Percentiles rank a stretch among this genome's conserved stretches.
phyloP scores from a whole-genome alignment of 1,140 invertebrate species.

The Aphis craccivora region DNA sequence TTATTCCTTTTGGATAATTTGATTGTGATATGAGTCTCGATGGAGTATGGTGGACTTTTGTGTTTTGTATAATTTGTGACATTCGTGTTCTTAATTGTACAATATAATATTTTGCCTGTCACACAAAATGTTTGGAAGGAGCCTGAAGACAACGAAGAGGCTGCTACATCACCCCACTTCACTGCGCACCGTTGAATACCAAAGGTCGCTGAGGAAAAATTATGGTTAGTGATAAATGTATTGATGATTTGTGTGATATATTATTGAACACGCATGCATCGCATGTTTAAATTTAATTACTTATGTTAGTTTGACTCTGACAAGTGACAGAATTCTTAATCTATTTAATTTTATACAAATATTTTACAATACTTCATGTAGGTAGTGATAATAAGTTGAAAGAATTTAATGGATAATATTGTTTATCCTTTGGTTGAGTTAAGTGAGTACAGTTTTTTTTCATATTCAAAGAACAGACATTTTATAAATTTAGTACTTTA shows the following conservation, averaged over 20 bases:
- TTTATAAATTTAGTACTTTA: not conserved
- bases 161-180: slow-evolving; percentile 37
- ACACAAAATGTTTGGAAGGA: slow-evolving; percentile 35
- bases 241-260: not conserved
- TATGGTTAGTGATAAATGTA: slow-evolving; percentile 42
- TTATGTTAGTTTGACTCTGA: not conserved
- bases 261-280: not conserved
- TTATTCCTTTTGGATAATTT: not conserved
- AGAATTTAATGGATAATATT: not conserved
- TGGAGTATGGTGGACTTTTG: slow-evolving; percentile 3
- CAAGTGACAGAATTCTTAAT: not conserved
- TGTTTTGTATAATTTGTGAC: not conserved
- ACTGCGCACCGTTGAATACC: slow-evolving; percentile 9
- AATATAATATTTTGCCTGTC: not conserved
- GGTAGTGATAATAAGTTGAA: not conserved
- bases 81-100: not conserved
- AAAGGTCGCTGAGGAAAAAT: slow-evolving; percentile 54
- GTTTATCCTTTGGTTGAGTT: not conserved
- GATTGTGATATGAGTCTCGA: not conserved
- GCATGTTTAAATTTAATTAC: not conserved
- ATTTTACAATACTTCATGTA: not conserved
- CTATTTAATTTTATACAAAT: not conserved
- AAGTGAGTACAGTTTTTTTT: slow-evolving; percentile 27
- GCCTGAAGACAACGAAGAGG: slow-evolving; percentile 36
- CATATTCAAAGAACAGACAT: too few relatives aligned